phyloP scores from a whole-genome alignment of 1,140 invertebrate genomes.

The Oreohelix idahoensis region DNA sequence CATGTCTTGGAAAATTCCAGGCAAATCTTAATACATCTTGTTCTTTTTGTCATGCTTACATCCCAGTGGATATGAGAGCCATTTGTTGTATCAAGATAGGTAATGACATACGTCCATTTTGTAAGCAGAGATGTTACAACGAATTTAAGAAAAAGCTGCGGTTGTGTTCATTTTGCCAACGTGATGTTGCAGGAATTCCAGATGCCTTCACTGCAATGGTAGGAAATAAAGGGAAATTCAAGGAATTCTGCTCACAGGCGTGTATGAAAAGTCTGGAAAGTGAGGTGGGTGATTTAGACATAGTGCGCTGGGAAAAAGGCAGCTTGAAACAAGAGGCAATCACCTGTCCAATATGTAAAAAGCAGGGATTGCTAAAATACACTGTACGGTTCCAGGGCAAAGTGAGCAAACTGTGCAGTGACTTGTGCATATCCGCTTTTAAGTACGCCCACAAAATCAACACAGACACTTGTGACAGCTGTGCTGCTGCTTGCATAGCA shows the following conservation, averaged over 20 bases:
- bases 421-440: conserved; percentile 93
- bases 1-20: conserved; percentile 81
- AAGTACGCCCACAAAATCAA: conserved; percentile 92
- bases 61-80: conserved; percentile 81
- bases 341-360: conserved; percentile 69
- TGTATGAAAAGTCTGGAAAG: conserved; percentile 90
- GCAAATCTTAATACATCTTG: conserved; percentile 75
- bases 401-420: conserved; percentile 86
- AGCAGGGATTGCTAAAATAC: conserved; percentile 59
- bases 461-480: conserved; percentile 76
- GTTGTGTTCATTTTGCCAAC: conserved; percentile 93
- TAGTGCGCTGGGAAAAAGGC: conserved; percentile 49
- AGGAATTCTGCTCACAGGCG: conserved; percentile 90
- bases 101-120: conserved; percentile 92
- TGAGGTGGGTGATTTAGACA: conserved; percentile 58
- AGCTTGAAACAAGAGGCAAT: conserved; percentile 6
- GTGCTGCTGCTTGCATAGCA: conserved; percentile 59
- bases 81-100: conserved; percentile 95
- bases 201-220: conserved; percentile 89
- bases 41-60: conserved; percentile 82
- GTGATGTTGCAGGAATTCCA: conserved; percentile 83
- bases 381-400: conserved; percentile 82
- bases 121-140: conserved; percentile 87
- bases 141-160: conserved; percentile 92
- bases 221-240: conserved; percentile 86